Percentiles rank a stretch among this genome's conserved stretches.
These are phyloP conservation scores for Spheniscus humboldti DNA, from an alignment of 2,797 vertebrate genomes.

Conservation along the genomic window DNA sequence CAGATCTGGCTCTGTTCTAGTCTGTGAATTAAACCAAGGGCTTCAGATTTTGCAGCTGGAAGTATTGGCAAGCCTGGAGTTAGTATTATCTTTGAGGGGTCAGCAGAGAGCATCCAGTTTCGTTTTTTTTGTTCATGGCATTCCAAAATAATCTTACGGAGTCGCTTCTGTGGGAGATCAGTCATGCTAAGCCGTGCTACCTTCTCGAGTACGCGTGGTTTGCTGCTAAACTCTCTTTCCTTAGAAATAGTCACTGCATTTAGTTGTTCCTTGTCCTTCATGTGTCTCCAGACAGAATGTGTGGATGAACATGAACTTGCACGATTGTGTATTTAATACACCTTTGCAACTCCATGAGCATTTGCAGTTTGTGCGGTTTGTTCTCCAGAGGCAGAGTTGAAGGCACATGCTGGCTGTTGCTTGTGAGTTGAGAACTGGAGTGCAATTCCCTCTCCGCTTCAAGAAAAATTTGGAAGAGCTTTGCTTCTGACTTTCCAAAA, in stretches of 20 bases:
- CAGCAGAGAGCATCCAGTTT: not conserved
- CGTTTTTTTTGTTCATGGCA: not conserved
- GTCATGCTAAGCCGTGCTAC: not conserved
- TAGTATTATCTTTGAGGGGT: constrained; percentile 17
- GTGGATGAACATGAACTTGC: not conserved
- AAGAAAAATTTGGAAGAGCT: constrained; percentile 27
- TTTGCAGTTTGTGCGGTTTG: not conserved
- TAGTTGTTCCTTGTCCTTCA: not conserved
- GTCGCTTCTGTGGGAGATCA: not conserved
- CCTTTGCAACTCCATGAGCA: fast-evolving
- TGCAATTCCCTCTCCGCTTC: not conserved
- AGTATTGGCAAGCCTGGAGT: not conserved
- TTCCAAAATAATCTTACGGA: not conserved
- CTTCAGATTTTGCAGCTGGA: not conserved
- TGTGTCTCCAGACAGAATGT: not conserved
- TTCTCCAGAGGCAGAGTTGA: not conserved
- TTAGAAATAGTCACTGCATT: not conserved
- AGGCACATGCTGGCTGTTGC: not conserved
- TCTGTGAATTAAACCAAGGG: not conserved
- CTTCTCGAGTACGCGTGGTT: not conserved
- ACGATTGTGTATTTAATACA: not conserved
- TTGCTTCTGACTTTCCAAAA: constrained; percentile 35
- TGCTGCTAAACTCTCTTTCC: not conserved
- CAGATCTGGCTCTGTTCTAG: not conserved
- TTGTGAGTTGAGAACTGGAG: not conserved